phyloP scores from a whole-genome alignment of 2,797 vertebrate genomes.

The Neosilurus mollespiculum region DNA sequence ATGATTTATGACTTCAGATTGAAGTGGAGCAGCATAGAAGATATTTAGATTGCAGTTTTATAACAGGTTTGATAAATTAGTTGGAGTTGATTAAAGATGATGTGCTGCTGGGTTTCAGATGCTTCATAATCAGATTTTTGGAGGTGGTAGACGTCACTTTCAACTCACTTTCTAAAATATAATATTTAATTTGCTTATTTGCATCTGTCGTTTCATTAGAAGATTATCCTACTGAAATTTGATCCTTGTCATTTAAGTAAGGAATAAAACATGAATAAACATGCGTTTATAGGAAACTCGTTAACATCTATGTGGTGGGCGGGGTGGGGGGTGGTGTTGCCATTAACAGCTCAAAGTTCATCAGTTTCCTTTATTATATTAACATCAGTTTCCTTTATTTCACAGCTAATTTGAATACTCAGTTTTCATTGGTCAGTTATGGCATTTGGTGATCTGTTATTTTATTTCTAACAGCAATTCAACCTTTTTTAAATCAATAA shows the following conservation, averaged over 20 bases:
- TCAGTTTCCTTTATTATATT: background rate
- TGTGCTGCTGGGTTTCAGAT: background rate
- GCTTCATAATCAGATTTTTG: background rate
- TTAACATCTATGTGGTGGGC: too few species aligned
- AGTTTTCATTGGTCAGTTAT: too few species aligned
- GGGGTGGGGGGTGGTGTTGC: background rate
- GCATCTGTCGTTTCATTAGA: too few species aligned
- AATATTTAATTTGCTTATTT: background rate
- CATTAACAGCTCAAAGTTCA: background rate
- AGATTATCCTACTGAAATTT: background rate
- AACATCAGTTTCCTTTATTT: too few species aligned
- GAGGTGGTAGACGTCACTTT: background rate
- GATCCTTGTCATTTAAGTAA: background rate
- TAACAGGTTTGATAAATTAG: background rate
- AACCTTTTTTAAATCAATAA: too few species aligned
- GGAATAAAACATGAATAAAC: background rate
- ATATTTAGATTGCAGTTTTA: background rate
- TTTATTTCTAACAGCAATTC: too few species aligned
- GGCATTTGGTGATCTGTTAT: too few species aligned
- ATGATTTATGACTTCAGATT: constrained; percentile 13
- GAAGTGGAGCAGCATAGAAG: background rate
- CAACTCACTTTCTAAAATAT: background rate
- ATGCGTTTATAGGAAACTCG: background rate
- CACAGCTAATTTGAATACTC: too few species aligned
- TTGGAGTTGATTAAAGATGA: background rate